phyloP scores from a whole-genome alignment of 2,113 vertebrate species.

The Spheniscus mendiculus region DNA sequence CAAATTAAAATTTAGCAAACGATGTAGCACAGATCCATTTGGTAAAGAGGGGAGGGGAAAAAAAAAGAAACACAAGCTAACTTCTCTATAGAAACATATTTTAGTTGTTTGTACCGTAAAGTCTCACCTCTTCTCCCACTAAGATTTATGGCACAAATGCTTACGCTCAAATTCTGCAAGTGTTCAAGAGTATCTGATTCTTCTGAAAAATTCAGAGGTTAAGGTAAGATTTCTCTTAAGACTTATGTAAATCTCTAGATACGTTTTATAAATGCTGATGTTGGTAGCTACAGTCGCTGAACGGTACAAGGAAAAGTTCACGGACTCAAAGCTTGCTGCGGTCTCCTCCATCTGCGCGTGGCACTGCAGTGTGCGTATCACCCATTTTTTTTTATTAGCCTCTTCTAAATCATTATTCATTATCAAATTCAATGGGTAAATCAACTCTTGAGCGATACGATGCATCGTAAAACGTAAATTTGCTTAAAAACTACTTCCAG shows the following conservation, averaged over 20 bases:
- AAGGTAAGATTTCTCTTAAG: neutral
- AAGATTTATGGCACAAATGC: neutral
- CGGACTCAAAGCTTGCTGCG: neutral
- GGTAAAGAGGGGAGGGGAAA: neutral
- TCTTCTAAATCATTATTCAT: neutral
- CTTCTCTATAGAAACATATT: fast-evolving
- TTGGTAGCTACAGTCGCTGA: neutral
- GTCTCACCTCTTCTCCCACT: neutral
- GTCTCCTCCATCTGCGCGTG: fast-evolving
- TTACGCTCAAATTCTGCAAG: neutral
- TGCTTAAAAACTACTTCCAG: neutral
- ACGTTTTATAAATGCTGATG: fast-evolving
- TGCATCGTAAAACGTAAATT: neutral
- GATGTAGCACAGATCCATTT: neutral
- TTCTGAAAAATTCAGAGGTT: neutral
- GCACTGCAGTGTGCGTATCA: fast-evolving
- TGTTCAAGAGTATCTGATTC: neutral
- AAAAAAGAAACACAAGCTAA: neutral
- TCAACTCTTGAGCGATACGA: fast-evolving
- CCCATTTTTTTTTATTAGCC: neutral
- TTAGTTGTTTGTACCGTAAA: neutral
- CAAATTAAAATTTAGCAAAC: neutral
- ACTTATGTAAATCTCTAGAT: neutral
- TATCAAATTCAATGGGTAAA: neutral
- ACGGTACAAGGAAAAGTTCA: neutral